Conservation (phyloP, 1,140 invertebrate species). For the Branchinecta lynchi region DNA sequence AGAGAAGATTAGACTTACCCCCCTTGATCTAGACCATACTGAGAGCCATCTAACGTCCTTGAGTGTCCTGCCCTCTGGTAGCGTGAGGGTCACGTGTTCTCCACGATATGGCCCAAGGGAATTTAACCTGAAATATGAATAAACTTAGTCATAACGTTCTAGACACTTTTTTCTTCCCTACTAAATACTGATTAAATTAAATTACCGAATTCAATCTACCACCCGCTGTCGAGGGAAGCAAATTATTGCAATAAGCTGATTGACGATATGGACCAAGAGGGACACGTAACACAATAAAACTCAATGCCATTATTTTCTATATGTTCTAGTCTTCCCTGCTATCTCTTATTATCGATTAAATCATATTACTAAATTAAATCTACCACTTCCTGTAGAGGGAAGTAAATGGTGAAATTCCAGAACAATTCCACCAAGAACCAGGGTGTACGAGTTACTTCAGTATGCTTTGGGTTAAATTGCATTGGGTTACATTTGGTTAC, state of each 20-base stretch:
- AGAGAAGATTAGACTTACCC: slow-evolving; percentile 43
- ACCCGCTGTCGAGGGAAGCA: neutral
- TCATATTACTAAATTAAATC: no score
- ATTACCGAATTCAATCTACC: slow-evolving; percentile 5
- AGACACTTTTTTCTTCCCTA: no score
- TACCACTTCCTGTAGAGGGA: no score
- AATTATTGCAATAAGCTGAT: slow-evolving; percentile 3
- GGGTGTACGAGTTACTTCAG: no score
- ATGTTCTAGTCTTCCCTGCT: neutral
- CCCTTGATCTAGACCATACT: slow-evolving; percentile 64
- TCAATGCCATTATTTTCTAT: slow-evolving; percentile 13
- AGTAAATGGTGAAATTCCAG: no score
- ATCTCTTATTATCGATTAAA: no score
- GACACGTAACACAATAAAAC: slow-evolving; percentile 17
- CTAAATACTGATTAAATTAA: neutral
- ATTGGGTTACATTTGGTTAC: no score
- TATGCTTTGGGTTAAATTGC: no score
- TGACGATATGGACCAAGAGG: slow-evolving; percentile 18
- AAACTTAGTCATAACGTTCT: slow-evolving; percentile 11
- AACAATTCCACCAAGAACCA: no score
- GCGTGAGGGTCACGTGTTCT: slow-evolving; percentile 59
- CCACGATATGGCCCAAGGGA: slow-evolving; percentile 57
- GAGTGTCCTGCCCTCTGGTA: slow-evolving; percentile 69
- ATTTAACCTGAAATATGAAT: slow-evolving; percentile 36
- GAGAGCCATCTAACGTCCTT: slow-evolving; percentile 69